Evolutionary conservation across 2,888 invertebrate genomes (phyloP).

Genomic region (Tenthredo livida): DNA sequence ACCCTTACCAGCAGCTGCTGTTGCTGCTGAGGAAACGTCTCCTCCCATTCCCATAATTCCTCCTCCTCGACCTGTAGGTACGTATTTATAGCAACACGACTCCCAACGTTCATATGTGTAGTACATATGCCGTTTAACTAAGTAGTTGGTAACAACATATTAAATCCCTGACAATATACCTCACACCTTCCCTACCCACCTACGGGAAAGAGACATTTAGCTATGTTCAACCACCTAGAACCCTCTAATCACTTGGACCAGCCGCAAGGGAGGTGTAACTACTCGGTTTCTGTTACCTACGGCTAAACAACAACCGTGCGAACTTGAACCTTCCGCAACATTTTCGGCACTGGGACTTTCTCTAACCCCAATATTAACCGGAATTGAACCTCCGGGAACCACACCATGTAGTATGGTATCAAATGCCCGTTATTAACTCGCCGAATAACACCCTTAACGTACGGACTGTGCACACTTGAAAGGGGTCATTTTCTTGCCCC

Average conservation of each 20-base stretch:
- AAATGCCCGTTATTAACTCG: background rate
- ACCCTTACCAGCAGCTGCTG: background rate
- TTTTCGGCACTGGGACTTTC: background rate
- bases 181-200: background rate
- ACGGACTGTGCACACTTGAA: too few species aligned
- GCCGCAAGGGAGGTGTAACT: slow-evolving; percentile 30
- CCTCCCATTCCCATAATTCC: background rate
- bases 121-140: too few species aligned
- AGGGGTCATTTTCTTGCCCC: too few species aligned
- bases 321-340: background rate
- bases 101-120: background rate
- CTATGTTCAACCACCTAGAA: slow-evolving; percentile 8
- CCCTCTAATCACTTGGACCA: slow-evolving; percentile 38
- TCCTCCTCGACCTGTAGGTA: too few species aligned
- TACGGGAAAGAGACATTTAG: slow-evolving; percentile 5
- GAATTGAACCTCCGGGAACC: slow-evolving; percentile 12
- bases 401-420: background rate
- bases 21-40: background rate
- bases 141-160: background rate
- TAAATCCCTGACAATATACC: slow-evolving; percentile 29
- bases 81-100: background rate
- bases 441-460: background rate
- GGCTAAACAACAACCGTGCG: background rate
- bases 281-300: background rate
- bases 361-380: background rate